A percentile compares a stretch with the other conserved stretches of the same genome.
Conservation (phyloP, 30 jellyfish, hydroid and myxozoan species). For the Rhopilema esculentum region DNA sequence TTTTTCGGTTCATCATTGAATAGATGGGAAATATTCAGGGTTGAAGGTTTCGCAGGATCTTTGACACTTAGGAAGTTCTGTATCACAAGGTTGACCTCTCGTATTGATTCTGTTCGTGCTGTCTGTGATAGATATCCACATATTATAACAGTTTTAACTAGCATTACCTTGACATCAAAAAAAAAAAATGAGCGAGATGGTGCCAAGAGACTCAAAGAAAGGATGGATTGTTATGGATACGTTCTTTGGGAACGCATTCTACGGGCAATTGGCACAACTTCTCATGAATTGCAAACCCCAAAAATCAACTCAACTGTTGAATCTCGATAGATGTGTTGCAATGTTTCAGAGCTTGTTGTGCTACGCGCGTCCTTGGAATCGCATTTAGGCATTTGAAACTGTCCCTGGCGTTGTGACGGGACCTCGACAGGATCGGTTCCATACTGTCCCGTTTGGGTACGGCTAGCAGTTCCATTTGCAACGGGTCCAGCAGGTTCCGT, state of each 20-base stretch:
- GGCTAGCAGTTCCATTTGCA: no score
- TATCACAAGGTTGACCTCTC: slow-evolving; percentile 23
- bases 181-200: slow-evolving; percentile 30
- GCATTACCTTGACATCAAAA: slow-evolving; percentile 38
- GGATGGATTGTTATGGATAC: no score
- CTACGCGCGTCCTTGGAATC: slow-evolving; percentile 31
- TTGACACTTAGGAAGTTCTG: slow-evolving; percentile 23
- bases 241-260: no score
- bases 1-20: slow-evolving; percentile 21
- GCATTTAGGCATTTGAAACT: no score
- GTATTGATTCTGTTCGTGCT: slow-evolving; percentile 47
- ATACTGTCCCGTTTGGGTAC: no score
- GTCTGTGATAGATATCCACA: slow-evolving; percentile 43
- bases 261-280: no score
- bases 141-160: slow-evolving; percentile 19
- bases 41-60: slow-evolving; percentile 12
- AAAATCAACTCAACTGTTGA: slow-evolving; percentile 15
- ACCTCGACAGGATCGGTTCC: no score
- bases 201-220: no score
- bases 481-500: no score
- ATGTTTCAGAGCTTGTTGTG: slow-evolving; percentile 20
- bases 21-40: slow-evolving; percentile 44
- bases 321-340: slow-evolving; percentile 17
- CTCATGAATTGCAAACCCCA: slow-evolving; percentile 2
- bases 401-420: no score